phyloP scores from a whole-genome alignment of 2,113 vertebrate species.

The Xiphias gladius region DNA sequence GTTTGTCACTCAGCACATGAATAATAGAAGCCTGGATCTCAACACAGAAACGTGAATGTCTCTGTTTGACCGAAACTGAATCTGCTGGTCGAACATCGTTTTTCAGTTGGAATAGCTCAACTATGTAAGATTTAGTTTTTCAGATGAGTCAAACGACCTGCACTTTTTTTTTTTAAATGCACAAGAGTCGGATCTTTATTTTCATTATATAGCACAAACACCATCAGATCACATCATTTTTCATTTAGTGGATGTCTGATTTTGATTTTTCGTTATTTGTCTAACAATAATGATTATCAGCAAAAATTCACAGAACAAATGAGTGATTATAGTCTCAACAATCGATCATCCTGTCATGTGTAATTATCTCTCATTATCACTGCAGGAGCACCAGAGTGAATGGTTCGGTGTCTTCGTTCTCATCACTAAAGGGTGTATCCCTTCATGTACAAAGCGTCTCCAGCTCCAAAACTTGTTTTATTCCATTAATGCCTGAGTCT shows the following conservation, averaged over 20 bases:
- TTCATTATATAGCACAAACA: too few relatives aligned
- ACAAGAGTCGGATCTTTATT: not conserved
- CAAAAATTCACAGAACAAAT: not conserved
- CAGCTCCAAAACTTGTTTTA: slow-evolving; percentile 5
- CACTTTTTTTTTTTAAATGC: not conserved
- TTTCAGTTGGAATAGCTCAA: not conserved
- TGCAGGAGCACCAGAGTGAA: not conserved
- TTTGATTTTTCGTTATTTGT: not conserved
- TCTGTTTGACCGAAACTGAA: not conserved
- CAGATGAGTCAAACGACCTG: not conserved
- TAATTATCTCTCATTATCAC: not conserved
- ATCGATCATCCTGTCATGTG: too few relatives aligned
- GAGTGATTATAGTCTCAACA: too few relatives aligned
- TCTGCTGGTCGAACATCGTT: not conserved
- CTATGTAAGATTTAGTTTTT: not conserved
- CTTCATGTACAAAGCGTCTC: not conserved
- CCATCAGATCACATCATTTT: not conserved
- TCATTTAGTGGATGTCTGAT: not conserved
- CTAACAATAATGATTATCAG: not conserved
- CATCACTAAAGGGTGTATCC: not conserved
- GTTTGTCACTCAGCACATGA: slow-evolving; percentile 20
- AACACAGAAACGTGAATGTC: not conserved
- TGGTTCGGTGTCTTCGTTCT: not conserved
- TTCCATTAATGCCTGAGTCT: not conserved
- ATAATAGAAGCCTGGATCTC: slow-evolving; percentile 9